Conservation (phyloP, 1,140 invertebrate species). For the Scaptomyza pallida region DNA sequence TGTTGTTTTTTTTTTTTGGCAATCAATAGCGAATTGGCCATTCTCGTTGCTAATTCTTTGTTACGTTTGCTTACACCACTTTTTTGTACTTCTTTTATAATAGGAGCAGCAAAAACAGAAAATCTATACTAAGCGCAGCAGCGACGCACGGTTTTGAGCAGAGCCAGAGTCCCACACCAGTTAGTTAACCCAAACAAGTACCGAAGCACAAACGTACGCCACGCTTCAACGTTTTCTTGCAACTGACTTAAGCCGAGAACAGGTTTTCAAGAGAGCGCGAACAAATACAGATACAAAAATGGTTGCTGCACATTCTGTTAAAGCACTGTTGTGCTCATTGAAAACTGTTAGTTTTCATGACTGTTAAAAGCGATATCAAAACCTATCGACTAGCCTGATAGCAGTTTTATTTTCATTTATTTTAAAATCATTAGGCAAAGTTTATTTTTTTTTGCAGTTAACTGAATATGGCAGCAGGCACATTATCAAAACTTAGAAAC, state of each 20-base stretch:
- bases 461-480: no score
- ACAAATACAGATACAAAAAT: slow-evolving; percentile 1
- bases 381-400: neutral
- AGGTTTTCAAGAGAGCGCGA: slow-evolving; percentile 45
- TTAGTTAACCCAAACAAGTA: slow-evolving; percentile 8
- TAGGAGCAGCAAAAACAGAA: slow-evolving; percentile 32
- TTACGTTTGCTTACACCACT: slow-evolving; percentile 45
- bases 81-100: slow-evolving; percentile 31
- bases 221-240: slow-evolving; percentile 53
- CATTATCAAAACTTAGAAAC: no score
- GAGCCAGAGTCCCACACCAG: slow-evolving; percentile 25
- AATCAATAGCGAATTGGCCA: slow-evolving; percentile 54
- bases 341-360: neutral
- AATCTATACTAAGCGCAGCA: slow-evolving; percentile 54
- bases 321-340: slow-evolving; percentile 1
- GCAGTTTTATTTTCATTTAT: no score
- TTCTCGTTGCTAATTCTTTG: slow-evolving; percentile 3
- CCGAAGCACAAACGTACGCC: slow-evolving; percentile 43
- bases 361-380: neutral
- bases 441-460: no score
- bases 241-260: slow-evolving; percentile 52
- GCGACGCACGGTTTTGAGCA: slow-evolving; percentile 15
- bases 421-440: no score
- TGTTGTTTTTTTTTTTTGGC: slow-evolving; percentile 6
- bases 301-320: neutral